Base-by-base conservation (phyloP, 2,888 invertebrate species). In the Ceratothoa steindachneri region DNA sequence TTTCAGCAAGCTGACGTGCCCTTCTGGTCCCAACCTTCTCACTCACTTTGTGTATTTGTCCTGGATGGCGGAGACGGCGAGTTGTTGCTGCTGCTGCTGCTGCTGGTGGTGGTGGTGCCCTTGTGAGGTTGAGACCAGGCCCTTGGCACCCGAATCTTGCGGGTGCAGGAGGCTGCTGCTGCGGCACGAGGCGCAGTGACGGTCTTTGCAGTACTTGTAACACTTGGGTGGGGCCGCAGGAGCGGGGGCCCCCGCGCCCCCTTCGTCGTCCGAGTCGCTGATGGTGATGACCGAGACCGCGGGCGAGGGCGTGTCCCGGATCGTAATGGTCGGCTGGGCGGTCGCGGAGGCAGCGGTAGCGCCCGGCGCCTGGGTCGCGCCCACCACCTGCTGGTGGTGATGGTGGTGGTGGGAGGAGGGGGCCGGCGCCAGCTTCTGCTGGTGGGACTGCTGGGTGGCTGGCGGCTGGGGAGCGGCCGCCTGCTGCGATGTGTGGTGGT, bases 231-330 rank as follows among this genome's bases (percentile, higher is more conserved):
- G 28, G 24, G 64, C n/a, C 31, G 4, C 55, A n/a, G n/a, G n/a
- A n/a, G n/a, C n/a, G n/a, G n/a, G n/a, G n/a, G n/a, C n/a, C 67
- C 70, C 74, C 9, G 75, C 87, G 7, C 87, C 86, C 71, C 88
- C 86, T 82, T 97, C 96, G 83, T 96, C 96, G 83, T 96, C 96
- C 82, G 95, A 95, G 84, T 97, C 97, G 22, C 93, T 93, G 82
- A 95, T 95, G 55, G 96, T 97, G 83, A 97, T 97, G 81, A 97
- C 95, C 73, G 95, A 93, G 68, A 93, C 94, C 64, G 95, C 92
- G 1, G 96, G 96, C 30, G 95, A 95, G 0, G 97, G 97, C 29
- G 97, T 95, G 85, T 96, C 96, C 81, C 93, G 90, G 82, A 97
- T 96, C 73, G 96, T 95, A 83, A 97, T 96, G 19, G 95, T 95